These are phyloP conservation scores for Drosophila macrospina DNA, from an alignment of 2,888 invertebrate species.

Conservation along the genomic window DNA sequence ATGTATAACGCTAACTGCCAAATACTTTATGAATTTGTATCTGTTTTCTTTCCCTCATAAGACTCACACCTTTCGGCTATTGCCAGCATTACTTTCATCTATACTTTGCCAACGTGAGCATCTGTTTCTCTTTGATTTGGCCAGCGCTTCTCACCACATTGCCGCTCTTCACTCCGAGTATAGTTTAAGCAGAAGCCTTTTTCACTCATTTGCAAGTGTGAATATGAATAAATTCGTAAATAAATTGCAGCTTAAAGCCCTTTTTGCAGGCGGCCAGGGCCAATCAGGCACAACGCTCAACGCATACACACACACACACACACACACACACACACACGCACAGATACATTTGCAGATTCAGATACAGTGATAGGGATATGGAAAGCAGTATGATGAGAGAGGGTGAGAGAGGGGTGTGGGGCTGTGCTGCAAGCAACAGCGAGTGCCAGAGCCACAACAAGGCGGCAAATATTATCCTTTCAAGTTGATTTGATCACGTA, in stretches of 20 bases:
- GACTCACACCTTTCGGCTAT: too few species aligned
- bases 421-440: constrained; percentile 34
- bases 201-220: constrained; percentile 79
- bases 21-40: too few species aligned
- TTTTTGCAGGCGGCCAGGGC: constrained; percentile 51
- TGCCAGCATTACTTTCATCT: neutral
- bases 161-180: constrained; percentile 4
- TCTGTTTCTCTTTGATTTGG: constrained; percentile 43
- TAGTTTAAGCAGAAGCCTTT: constrained; percentile 48
- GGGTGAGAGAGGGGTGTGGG: neutral
- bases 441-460: constrained; percentile 50
- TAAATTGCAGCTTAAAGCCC: constrained; percentile 79
- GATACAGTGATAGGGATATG: constrained; percentile 17
- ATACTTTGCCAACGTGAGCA: constrained; percentile 6
- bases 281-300: constrained; percentile 60
- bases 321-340: neutral
- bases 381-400: neutral
- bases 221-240: constrained; percentile 81
- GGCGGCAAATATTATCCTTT: constrained; percentile 84
- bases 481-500: constrained; percentile 86
- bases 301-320: constrained; percentile 5
- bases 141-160: constrained; percentile 24
- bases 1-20: too few species aligned
- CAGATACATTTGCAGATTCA: constrained; percentile 24
- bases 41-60: too few species aligned